Base-by-base conservation (phyloP, 1,140 invertebrate species). In the Monomorium pharaonis region DNA sequence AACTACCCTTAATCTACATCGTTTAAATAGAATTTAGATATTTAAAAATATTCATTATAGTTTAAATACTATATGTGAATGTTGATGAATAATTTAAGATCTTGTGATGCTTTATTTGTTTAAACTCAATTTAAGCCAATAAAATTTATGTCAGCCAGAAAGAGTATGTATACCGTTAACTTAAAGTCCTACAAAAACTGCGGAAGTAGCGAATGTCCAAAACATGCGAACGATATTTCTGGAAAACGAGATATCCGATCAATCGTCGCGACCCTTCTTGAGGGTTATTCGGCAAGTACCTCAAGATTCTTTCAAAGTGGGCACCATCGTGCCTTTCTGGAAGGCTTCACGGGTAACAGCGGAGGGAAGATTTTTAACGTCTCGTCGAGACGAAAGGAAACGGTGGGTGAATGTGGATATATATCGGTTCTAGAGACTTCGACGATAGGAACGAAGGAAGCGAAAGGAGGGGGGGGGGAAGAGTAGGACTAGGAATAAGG, bases 311-410 rank as follows among this genome's bases (percentile, higher is more conserved):
- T 67, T 21, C 67, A 30, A 65, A 70, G 21, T 33, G 42, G 49
- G 77, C 49, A 81, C 69, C 54, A 76, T 62, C 85, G 80, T 80
- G 56, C 85, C 77, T 74, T 76, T 75, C 77, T 90, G 67, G 69
- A 78, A 74, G 10, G 37, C 58, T 74, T 86, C 44, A 47, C n/a
- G 63, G 60, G 60, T 62, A 76, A 18, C n/a, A 58, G n/a, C 21
- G 33, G 24, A 21, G 78, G 42, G 77, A 69, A 85, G 75, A 89
- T 89, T 90, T 90, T 90, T 89, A 90, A 89, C 87, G 85, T 90
- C 69, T 87, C 78, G 75, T 62, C 88, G 88, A 90, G 85, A 85
- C 88, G 88, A 87, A 84, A 89, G 76, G 84, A 84, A 87, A 75
- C 65, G 78, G 69, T 77, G 88, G 51, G 49, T 88, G 87, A 51